Evolutionary conservation across 2,888 invertebrate species (phyloP), one percentile per base, ranked within the genome.

Genomic region (Drosophila pegasa): DNA sequence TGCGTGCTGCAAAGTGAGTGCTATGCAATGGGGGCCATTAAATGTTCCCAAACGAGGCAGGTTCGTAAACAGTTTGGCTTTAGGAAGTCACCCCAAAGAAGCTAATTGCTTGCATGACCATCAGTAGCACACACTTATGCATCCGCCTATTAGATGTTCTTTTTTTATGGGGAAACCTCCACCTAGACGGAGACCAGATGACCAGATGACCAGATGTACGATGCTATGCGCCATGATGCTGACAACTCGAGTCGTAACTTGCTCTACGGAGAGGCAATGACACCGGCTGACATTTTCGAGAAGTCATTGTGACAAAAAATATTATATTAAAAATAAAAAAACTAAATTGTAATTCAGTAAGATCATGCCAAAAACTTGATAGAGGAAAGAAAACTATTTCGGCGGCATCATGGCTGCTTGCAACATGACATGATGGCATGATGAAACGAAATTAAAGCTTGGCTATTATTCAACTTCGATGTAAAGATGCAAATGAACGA

Each of bases 231-330:
- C 12, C 38, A 29, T 33, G 56, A 33, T 56, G 51, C 37, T 65
- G 65, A 74, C 64, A 70, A 78, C 80, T 85, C 76, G 86, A 77
- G 88, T 88, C 85, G 83, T 62, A 87, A 82, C 80, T 85, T 78
- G 83, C 74, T 84, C 62, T 70, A 71, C 72, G 64, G 35, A 65
- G 76, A 78, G 83, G 77, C 85, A 85, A 85, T 88, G 85, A 85
- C 85, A 86, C 75, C 81, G 76, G 87, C 68, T 84, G 83, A 83
- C 83, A 83, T 87, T 87, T 83, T 55, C 67, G 77, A 87, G 69
- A 72, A 70, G 83, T 84, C 83, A 84, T 84, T 84, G 85, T 79
- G 82, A 61, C 72, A 70, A 27, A 22, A 38, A 83, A 75, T 40
- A 75, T 27, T 40, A 12, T n/a, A n/a, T n/a, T n/a, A 45, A 41